phyloP scores from a whole-genome alignment of 2,113 vertebrate genomes.

The Alligator sinensis region DNA sequence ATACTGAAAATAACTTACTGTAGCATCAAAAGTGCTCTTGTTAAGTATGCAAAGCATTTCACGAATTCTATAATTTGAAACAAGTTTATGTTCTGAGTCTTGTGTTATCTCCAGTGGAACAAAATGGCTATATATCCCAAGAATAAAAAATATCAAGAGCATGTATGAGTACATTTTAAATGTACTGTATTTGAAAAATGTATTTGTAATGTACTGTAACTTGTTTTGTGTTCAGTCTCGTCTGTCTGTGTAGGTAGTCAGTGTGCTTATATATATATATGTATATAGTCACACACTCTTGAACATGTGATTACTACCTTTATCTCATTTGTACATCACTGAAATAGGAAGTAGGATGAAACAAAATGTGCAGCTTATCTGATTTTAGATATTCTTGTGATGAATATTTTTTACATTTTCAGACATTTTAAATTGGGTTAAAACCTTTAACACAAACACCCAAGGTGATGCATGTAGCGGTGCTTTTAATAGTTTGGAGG shows the following conservation, averaged over 20 bases:
- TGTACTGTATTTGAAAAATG: fast-evolving
- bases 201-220: neutral
- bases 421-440: neutral
- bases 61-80: fast-evolving
- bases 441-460: neutral
- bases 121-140: neutral
- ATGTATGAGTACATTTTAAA: conserved; percentile 4
- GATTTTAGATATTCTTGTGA: neutral
- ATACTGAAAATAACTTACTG: neutral
- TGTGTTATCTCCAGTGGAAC: neutral
- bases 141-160: neutral
- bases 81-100: fast-evolving
- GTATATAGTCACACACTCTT: neutral
- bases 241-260: neutral
- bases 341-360: neutral
- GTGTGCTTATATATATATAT: conserved; percentile 44
- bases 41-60: conserved; percentile 45
- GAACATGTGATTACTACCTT: conserved; percentile 40
- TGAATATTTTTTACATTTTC: neutral
- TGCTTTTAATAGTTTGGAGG: too few relatives aligned
- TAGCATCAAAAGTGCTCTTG: fast-evolving
- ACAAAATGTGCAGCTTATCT: neutral
- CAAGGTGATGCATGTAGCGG: neutral
- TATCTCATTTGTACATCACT: conserved; percentile 45
- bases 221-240: neutral